Evolutionary conservation across 2,797 vertebrate genomes (phyloP), one percentile per base, ranked within the genome.

Genomic region (Gallinago stenura): DNA sequence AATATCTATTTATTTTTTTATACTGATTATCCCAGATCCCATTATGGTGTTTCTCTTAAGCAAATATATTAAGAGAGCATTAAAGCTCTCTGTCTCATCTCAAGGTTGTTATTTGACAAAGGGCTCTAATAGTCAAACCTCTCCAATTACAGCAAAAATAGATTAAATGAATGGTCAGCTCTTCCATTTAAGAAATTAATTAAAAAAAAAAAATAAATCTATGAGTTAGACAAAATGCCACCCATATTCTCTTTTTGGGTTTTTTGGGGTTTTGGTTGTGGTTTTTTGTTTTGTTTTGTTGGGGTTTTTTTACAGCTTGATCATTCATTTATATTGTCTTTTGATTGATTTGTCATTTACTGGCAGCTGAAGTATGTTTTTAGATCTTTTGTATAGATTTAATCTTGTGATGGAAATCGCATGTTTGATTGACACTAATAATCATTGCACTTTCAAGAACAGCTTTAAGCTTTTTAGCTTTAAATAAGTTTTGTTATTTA

Each of bases 371-470:
- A 87, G 17, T 79, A 37, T 45, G 14, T 71, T 96, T 96, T 89
- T 86, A 89, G 62, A 54, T 69, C 75, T 90, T 96, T 94, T 91
- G 58, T 93, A 87, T 30, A 94, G 48, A 79, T 95, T 96, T 93
- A 94, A 96, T 96, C 87, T 93, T 73, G 20, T 89, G 65, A 96
- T 95, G 88, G 78, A 91, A 97, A 95, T 96, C 8, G 33, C 10
- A 2, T 45, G 19, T 91, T 77, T 96, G 93, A 93, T 85, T 96
- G 94, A 78, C 87, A 95, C 57, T 93, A 97, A 96, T 94, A 97
- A 92, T 85, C 18, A 90, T 70, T 94, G 60, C 7, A 92, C 30
- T 93, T 89, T 64, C 60, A 88, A 71, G 20, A 97, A 71, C 19
- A 93, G n/a, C n/a, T 88, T 84, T 93, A 87, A 93, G 60, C 25